Conservation (phyloP, 2,113 vertebrate genomes). For the Hydrochoerus hydrochaeris region DNA sequence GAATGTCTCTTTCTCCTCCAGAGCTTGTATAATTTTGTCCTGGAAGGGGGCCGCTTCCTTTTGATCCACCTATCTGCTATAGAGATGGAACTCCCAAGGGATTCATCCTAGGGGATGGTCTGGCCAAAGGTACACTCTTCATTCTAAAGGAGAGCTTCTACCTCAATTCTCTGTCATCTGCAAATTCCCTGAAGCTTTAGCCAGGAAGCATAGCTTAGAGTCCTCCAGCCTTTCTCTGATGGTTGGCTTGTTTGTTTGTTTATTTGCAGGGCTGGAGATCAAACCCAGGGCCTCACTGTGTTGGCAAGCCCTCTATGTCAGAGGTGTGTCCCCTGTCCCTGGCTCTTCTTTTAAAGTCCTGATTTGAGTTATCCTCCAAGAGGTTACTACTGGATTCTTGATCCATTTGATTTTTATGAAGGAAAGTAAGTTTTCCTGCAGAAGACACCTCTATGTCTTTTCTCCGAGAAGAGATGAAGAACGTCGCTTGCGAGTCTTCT, state of each 20-base stretch:
- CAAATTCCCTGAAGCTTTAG: neutral
- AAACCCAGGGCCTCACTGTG: neutral
- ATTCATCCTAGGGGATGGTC: neutral
- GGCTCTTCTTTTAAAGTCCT: slow-evolving; percentile 12
- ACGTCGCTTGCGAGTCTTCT: neutral
- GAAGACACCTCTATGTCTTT: neutral
- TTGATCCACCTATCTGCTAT: neutral
- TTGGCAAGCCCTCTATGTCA: neutral
- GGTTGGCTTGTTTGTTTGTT: neutral
- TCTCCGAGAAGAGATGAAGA: neutral
- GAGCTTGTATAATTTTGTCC: neutral
- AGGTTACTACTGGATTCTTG: neutral
- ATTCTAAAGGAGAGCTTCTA: neutral
- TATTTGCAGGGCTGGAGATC: neutral
- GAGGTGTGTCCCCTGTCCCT: neutral
- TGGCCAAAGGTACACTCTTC: neutral
- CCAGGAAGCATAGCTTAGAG: neutral
- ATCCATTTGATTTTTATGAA: slow-evolving; percentile 19
- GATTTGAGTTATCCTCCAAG: neutral
- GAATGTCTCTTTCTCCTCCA: slow-evolving; percentile 59
- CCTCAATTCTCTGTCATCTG: neutral
- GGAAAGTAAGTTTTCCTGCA: neutral
- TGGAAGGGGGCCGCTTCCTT: neutral
- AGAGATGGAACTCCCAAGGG: neutral
- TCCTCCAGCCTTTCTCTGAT: neutral